These are phyloP conservation scores for Homalodisca vitripennis DNA, from an alignment of 1,140 invertebrate species.

Conservation along the genomic window DNA sequence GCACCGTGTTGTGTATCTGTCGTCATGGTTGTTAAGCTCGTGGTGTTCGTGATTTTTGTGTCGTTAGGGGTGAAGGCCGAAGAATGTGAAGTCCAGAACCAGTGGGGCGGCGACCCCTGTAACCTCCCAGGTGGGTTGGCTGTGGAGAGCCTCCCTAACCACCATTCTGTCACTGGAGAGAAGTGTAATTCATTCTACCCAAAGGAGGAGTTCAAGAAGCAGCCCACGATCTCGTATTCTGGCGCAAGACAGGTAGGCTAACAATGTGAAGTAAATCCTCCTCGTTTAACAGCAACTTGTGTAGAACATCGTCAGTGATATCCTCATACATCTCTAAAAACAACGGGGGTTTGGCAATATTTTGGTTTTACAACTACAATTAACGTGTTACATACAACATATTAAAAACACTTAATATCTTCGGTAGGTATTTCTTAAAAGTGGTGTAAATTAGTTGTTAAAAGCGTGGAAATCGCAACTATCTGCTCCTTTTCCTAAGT, in stretches of 20 bases:
- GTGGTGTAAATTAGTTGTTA: no score
- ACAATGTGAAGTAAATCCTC: neutral
- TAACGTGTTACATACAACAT: no score
- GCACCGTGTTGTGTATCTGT: no score
- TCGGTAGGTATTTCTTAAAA: no score
- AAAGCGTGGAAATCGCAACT: no score
- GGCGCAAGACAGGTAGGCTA: slow-evolving; percentile 2
- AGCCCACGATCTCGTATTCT: neutral
- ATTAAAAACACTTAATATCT: no score
- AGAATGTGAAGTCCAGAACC: neutral
- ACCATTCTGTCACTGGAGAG: neutral
- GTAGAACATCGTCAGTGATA: neutral
- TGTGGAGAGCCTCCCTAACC: neutral
- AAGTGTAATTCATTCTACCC: neutral
- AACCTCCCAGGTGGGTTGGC: neutral
- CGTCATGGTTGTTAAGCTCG: no score
- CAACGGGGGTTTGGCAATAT: no score
- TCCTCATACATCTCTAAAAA: no score
- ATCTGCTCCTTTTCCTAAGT: no score
- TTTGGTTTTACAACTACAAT: no score
- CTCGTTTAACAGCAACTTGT: neutral
- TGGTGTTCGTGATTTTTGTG: neutral
- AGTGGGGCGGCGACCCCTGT: slow-evolving; percentile 4
- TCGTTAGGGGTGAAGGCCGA: neutral
- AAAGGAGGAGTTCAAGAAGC: neutral